Conservation (phyloP, 2,797 vertebrate species). For the Squalus acanthias region DNA sequence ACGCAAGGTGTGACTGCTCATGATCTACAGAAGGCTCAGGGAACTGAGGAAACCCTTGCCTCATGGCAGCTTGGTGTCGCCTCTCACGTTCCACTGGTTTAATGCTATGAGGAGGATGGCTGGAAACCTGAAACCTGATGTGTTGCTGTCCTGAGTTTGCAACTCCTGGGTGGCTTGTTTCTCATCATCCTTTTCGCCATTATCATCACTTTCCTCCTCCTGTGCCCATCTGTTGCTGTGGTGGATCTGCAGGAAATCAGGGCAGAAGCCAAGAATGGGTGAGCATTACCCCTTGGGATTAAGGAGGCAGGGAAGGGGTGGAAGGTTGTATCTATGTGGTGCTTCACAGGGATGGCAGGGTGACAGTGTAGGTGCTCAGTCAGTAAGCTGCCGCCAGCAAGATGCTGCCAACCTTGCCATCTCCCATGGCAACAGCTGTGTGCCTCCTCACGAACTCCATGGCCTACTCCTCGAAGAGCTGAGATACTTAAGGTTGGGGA, state of each 20-base stretch:
- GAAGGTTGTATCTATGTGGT: neutral
- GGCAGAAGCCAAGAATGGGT: neutral
- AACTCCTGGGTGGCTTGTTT: neutral
- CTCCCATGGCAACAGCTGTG: neutral
- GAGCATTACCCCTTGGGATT: no score
- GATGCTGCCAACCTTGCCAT: neutral
- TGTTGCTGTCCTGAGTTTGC: neutral
- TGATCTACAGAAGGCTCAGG: no score
- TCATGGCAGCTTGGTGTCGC: neutral
- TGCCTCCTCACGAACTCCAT: neutral
- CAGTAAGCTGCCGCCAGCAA: neutral
- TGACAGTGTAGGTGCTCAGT: neutral
- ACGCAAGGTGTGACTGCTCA: neutral
- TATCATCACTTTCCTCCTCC: neutral
- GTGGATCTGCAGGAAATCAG: neutral
- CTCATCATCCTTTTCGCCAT: neutral
- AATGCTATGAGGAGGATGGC: neutral
- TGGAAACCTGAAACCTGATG: neutral
- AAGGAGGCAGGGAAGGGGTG: neutral
- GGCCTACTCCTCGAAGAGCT: no score
- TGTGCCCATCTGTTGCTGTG: neutral
- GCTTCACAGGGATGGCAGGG: neutral
- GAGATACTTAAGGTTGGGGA: no score
- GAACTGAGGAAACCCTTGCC: neutral
- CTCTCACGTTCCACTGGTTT: neutral